Percentiles rank a stretch among this genome's conserved stretches.
Conservation (phyloP, 2,797 vertebrate genomes). For the Eupleurogrammus muticus region DNA sequence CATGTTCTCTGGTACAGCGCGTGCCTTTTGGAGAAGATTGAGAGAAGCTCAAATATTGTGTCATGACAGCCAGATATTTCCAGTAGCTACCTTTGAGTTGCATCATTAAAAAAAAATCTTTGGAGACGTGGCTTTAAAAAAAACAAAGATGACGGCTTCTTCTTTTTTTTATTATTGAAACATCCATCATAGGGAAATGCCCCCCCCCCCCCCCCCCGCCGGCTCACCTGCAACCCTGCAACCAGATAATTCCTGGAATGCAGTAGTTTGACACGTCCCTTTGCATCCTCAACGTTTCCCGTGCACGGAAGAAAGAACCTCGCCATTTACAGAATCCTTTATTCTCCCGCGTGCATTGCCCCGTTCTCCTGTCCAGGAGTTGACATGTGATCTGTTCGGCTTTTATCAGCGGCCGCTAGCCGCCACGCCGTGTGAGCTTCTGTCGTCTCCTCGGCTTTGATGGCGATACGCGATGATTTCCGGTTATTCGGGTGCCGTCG, state of each 20-base stretch:
- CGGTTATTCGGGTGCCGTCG: background rate
- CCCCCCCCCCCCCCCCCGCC: no score
- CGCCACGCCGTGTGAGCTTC: background rate
- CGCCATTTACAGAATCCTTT: background rate
- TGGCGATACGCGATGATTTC: conserved; percentile 1
- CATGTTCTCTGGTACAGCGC: no score
- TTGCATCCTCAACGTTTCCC: background rate
- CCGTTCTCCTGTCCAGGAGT: background rate
- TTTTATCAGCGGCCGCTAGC: conserved; percentile 13
- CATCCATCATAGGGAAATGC: background rate
- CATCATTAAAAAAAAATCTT: no score
- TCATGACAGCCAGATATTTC: no score
- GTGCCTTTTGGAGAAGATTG: no score
- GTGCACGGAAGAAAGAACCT: background rate
- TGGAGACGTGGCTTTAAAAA: no score
- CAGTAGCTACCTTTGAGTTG: no score
- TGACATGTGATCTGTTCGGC: conserved; percentile 19
- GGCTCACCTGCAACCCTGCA: no score
- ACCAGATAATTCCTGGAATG: background rate
- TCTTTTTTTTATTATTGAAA: background rate
- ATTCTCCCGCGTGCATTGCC: background rate
- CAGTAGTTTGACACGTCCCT: background rate
- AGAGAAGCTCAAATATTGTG: no score
- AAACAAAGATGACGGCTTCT: background rate
- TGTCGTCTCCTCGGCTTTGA: conserved; percentile 9